Percentiles rank a stretch among this genome's conserved stretches.
These are phyloP conservation scores for Drosophila orena DNA, from an alignment of 1,140 invertebrate species.

Conservation along the genomic window DNA sequence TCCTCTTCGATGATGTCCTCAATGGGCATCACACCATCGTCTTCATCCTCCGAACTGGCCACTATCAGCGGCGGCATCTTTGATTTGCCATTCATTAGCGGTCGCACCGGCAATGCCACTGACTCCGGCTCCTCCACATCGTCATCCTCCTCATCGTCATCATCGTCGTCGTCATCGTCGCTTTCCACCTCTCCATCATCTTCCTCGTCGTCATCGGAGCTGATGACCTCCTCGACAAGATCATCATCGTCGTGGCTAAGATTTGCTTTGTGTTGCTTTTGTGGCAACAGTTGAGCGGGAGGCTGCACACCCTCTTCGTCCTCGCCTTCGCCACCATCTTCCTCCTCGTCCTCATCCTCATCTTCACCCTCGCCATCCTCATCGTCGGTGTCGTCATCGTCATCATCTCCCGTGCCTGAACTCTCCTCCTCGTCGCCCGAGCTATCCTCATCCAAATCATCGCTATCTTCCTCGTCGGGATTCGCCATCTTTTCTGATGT, in stretches of 20 bases:
- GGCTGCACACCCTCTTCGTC: conserved; percentile 38
- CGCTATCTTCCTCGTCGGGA: conserved; percentile 10
- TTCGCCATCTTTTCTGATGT: neutral
- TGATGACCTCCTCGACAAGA: conserved; percentile 53
- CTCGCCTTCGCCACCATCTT: conserved; percentile 31
- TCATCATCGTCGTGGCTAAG: conserved; percentile 20
- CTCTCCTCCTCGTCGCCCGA: conserved; percentile 22
- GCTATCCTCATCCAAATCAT: conserved; percentile 39
- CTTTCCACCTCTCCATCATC: conserved; percentile 40
- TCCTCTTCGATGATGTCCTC: conserved; percentile 70
- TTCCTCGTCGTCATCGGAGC: conserved; percentile 54
- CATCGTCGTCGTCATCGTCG: conserved; percentile 34
- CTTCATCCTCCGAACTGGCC: conserved; percentile 46
- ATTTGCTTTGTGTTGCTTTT: conserved; percentile 12
- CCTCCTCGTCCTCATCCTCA: conserved; percentile 34
- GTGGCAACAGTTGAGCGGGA: conserved; percentile 18
- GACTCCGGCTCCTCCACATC: conserved; percentile 42
- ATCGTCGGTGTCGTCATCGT: conserved; percentile 24
- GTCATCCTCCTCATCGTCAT: conserved; percentile 31
- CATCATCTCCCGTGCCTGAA: conserved; percentile 35
- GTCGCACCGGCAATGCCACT: conserved; percentile 32
- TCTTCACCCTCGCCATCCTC: conserved; percentile 22
- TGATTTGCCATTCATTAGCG: conserved; percentile 40
- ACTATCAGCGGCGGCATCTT: conserved; percentile 37
- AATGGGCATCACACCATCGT: conserved; percentile 43